phyloP scores from a whole-genome alignment of 1,140 invertebrate species.

The Drosophila busckii region DNA sequence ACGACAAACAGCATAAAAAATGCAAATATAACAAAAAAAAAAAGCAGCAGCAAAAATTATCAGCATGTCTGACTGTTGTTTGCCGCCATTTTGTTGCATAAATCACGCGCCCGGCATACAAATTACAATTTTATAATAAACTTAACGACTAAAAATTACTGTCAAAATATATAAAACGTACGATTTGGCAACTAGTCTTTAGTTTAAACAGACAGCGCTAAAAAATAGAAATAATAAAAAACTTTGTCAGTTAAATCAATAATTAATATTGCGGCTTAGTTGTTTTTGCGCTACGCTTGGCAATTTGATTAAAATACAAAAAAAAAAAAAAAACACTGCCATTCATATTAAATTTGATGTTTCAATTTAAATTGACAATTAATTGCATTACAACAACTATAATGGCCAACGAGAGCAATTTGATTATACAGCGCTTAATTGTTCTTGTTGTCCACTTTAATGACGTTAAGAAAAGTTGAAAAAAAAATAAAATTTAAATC shows the following conservation, averaged over 20 bases:
- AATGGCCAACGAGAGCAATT: slow-evolving; percentile 18
- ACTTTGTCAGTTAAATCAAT: too few species aligned
- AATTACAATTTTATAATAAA: slow-evolving; percentile 38
- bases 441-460: neutral
- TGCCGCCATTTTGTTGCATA: too few species aligned
- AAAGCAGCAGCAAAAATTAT: slow-evolving; percentile 28
- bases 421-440: neutral
- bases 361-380: slow-evolving; percentile 72
- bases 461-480: slow-evolving; percentile 1
- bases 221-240: slow-evolving; percentile 20
- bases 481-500: slow-evolving; percentile 2
- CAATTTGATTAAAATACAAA: slow-evolving; percentile 67
- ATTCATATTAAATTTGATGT: slow-evolving; percentile 72
- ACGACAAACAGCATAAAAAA: slow-evolving; percentile 13
- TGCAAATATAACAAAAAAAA: neutral
- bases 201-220: too few species aligned
- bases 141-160: slow-evolving; percentile 29
- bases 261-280: slow-evolving; percentile 53
- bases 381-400: slow-evolving; percentile 64
- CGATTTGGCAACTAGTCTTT: too few species aligned
- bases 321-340: too few species aligned
- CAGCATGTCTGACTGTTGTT: neutral
- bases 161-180: too few species aligned
- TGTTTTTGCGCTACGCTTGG: slow-evolving; percentile 15
- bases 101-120: slow-evolving; percentile 36